Percentiles rank a stretch among this genome's conserved stretches.
Conservation (phyloP, 2,888 invertebrate species). For the Lycia hirtaria region DNA sequence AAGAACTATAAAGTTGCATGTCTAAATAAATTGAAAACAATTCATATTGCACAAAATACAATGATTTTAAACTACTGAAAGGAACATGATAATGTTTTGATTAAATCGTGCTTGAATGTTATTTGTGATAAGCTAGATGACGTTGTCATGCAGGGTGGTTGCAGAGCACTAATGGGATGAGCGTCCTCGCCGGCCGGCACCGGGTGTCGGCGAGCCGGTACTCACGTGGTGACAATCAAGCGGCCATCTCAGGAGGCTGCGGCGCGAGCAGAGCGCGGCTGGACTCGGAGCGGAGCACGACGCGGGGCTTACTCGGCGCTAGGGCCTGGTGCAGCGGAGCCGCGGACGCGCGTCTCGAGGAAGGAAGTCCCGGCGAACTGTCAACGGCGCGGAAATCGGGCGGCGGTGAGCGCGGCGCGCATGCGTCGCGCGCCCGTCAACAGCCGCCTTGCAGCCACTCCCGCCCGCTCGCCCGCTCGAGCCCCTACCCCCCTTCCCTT, state of each 20-base stretch:
- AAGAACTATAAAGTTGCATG: neutral
- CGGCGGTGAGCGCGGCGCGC: conserved; percentile 76
- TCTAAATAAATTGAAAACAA: neutral
- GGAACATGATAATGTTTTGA: too few relatives aligned
- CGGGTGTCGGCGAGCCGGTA: conserved; percentile 16
- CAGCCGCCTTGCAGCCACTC: conserved; percentile 79
- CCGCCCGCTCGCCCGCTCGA: conserved; percentile 39
- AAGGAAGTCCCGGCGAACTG: conserved; percentile 86
- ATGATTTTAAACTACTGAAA: too few relatives aligned
- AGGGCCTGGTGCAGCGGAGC: conserved; percentile 65
- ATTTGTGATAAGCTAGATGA: conserved; percentile 13
- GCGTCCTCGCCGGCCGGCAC: conserved; percentile 32
- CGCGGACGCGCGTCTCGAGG: conserved; percentile 82
- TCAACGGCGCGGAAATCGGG: conserved; percentile 87
- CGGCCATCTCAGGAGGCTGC: conserved; percentile 63
- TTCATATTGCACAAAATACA: neutral
- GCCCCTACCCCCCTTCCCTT: conserved; percentile 67
- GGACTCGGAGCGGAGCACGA: conserved; percentile 38
- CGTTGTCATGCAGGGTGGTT: conserved; percentile 14
- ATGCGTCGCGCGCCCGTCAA: conserved; percentile 85
- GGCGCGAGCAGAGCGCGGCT: conserved; percentile 45
- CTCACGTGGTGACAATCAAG: conserved; percentile 62
- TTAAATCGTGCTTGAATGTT: too few relatives aligned
- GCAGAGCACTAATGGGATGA: conserved; percentile 21
- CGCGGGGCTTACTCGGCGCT: conserved; percentile 45